Conservation (phyloP, 2,888 invertebrate genomes). For the Drosophila testacea region DNA sequence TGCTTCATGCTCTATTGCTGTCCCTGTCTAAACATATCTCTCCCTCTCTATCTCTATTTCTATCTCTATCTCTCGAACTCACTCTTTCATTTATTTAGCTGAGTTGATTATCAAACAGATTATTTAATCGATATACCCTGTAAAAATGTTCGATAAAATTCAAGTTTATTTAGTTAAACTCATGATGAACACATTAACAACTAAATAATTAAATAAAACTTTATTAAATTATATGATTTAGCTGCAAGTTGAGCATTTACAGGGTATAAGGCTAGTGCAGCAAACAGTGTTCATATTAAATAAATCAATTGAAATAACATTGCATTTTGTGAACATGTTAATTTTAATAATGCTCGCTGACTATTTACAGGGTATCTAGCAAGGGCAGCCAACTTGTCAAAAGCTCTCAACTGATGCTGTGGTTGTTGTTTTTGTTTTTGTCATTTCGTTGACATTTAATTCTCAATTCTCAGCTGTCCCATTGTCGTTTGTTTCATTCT, state of each 20-base stretch:
- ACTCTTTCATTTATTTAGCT: conserved; percentile 6
- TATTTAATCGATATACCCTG: conserved; percentile 10
- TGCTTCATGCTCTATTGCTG: conserved; percentile 6
- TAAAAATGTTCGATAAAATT: neutral
- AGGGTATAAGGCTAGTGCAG: no score
- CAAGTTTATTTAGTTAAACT: no score
- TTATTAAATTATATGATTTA: no score
- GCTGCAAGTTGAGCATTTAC: no score
- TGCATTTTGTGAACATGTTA: no score
- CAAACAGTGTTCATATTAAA: no score
- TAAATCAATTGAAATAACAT: no score
- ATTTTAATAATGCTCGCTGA: neutral
- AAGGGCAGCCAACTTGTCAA: neutral
- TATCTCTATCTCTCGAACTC: conserved; percentile 12
- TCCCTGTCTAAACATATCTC: conserved; percentile 4
- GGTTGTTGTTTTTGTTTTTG: neutral
- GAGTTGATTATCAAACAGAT: conserved; percentile 11
- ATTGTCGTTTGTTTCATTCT: conserved; percentile 20
- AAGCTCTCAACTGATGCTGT: neutral
- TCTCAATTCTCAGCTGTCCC: conserved; percentile 23
- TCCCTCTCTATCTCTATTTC: conserved; percentile 15
- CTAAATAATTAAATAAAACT: no score
- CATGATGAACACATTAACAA: no score
- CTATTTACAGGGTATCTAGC: neutral
- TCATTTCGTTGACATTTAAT: conserved; percentile 5